Evolutionary conservation across 2,797 vertebrate species (phyloP).

Genomic region (Macrochelys suwanniensis): DNA sequence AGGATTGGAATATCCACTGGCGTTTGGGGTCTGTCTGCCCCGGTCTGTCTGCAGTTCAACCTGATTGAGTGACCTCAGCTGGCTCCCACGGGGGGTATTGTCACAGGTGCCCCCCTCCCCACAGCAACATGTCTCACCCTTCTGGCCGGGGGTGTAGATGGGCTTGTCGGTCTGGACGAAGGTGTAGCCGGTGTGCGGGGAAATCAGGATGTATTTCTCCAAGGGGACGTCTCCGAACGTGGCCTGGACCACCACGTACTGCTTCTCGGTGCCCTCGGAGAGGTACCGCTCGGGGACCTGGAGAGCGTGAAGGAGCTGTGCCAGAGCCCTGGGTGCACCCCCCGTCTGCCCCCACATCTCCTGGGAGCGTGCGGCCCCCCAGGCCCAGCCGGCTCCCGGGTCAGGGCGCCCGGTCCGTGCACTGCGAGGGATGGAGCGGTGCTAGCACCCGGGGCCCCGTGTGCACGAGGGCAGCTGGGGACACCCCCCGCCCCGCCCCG

Average conservation of each 20-base stretch:
- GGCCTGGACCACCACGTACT: constrained; percentile 16
- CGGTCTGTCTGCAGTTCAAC: too few species aligned
- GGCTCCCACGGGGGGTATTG: too few species aligned
- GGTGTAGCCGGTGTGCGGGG: constrained; percentile 48
- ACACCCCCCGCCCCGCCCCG: too few species aligned
- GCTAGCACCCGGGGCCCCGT: too few species aligned
- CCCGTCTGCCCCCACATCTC: neutral
- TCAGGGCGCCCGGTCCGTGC: too few species aligned
- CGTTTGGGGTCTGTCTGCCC: too few species aligned
- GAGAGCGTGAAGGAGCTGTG: neutral
- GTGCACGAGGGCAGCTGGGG: too few species aligned
- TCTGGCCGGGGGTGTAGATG: constrained; percentile 54
- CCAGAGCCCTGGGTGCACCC: too few species aligned
- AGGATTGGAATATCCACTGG: too few species aligned
- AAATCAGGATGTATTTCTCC: constrained; percentile 45
- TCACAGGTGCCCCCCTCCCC: too few species aligned
- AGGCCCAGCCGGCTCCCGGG: neutral
- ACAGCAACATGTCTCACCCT: neutral
- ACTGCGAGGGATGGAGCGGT: too few species aligned
- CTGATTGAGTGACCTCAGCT: too few species aligned
- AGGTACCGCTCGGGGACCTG: neutral
- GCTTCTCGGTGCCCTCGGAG: neutral
- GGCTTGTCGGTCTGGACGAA: constrained; percentile 65
- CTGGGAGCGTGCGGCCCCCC: neutral
- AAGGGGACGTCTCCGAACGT: neutral